Evolutionary conservation across 2,113 vertebrate species (phyloP), one percentile per base, ranked within the genome.

Genomic region (Scalopus aquaticus): DNA sequence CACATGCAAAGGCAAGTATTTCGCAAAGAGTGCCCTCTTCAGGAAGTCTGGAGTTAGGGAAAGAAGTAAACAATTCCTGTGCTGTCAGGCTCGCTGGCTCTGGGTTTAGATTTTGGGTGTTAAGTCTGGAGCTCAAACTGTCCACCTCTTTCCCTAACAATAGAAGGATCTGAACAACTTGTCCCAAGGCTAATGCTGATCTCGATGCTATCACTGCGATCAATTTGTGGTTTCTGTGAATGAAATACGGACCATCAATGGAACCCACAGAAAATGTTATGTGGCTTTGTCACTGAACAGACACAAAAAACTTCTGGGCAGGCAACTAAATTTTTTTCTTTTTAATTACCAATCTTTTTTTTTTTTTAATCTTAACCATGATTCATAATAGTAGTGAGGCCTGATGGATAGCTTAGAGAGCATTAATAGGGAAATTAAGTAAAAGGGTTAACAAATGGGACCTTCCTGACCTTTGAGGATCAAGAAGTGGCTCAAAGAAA

Each of bases 1-100:
- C 0, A 7, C 26, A n/a, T 1, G 2, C 17, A 19, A 54, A 6
- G 0, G 7, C 9, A 15, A 69, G 70, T 10, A 0, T n/a, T 3
- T 54, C 6, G 2, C 0, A 6, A 42, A 58, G 30, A 73, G 82
- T 6, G 15, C 78, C 42, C 32, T 17, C 83, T 78, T 60, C 69
- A 62, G 82, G 93, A n/a, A 70, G 60, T 2, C 1, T 0, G 8
- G 5, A 32, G 10, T 9, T 8, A 42, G 0, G 42, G 37, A 46
- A 26, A 11, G 20, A 30, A 10, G 65, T 0, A 8, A 32, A 42
- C 9, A 15, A 19, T 13, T 1, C 2, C 28, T 28, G 9, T 24
- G 77, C 42, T 6, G 9, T 13, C 22, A 17, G 22, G 6, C 6
- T n/a, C n/a, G n/a, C n/a, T 1, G 9, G 30, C 65, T 39, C 46